phyloP scores from a whole-genome alignment of 2,797 vertebrate species.

The Macroramphosus scolopax region DNA sequence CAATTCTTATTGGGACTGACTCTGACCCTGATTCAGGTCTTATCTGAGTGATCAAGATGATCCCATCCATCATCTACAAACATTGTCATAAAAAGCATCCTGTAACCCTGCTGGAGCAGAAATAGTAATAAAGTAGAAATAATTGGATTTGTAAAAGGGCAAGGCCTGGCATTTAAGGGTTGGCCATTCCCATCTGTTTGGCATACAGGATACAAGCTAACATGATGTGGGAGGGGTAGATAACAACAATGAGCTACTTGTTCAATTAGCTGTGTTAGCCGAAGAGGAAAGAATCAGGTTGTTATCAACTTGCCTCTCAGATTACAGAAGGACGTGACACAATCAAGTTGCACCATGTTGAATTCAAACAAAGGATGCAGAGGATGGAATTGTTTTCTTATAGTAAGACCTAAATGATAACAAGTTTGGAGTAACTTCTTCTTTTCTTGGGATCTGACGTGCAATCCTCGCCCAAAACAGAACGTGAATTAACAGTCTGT shows the following conservation, averaged over 20 bases:
- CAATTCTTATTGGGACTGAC: too few species aligned
- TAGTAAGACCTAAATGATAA: neutral
- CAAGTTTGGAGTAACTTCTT: too few species aligned
- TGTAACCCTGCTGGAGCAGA: conserved; percentile 1
- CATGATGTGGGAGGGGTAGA: conserved; percentile 17
- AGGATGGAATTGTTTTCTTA: neutral
- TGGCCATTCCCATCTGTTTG: conserved; percentile 29
- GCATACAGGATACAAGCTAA: conserved; percentile 60
- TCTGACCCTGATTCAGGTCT: too few species aligned
- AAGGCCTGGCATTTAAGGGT: conserved; percentile 21
- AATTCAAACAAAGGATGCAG: conserved; percentile 1
- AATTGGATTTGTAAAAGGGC: conserved; percentile 18
- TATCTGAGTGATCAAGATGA: too few species aligned
- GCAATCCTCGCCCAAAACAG: conserved; percentile 8
- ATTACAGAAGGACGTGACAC: conserved; percentile 5
- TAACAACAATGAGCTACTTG: conserved; percentile 45
- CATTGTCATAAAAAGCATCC: too few species aligned
- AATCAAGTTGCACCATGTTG: neutral
- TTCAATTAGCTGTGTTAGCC: conserved; percentile 46
- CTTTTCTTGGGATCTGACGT: neutral
- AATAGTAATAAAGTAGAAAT: conserved; percentile 11
- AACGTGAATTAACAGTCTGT: conserved; percentile 22
- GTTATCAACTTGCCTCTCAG: conserved; percentile 5
- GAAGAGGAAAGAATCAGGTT: conserved; percentile 21
- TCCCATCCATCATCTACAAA: too few species aligned